Evolutionary conservation across 2,888 invertebrate genomes (phyloP), one percentile per base, ranked within the genome.

Genomic region (Dasysyrphus tricinctus): DNA sequence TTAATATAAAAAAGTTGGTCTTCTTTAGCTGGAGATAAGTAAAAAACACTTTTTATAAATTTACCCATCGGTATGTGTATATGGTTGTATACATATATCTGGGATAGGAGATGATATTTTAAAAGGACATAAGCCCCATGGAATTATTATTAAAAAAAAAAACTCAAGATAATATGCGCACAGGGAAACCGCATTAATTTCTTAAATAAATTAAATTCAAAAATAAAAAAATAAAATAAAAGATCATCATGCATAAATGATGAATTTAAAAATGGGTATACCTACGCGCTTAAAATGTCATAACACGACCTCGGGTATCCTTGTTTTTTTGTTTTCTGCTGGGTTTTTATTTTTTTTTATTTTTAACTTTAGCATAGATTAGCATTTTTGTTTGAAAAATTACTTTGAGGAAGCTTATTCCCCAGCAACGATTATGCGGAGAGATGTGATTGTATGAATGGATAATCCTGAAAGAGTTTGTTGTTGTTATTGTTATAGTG

Each of bases 101-200:
- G 14, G 24, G 4, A 49, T 34, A 19, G 11, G 9, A 49, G 34
- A 56, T 8, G 34, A 51, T 39, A 69, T 69, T 63, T 63, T 1
- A 8, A 29, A 24, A 34, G 39, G 63, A 69, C 69, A 63, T 78
- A 74, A 61, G 54, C 56, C 49, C 34, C 8, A 6, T 47, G 49
- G 77, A 73, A 77, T 51, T 56, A 19, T 49, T 24, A 39, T 24
- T 14, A 16, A 47, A 24, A 56, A 32, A 19, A 39, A 42, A 69
- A 61, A 37, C 5, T 16, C 44, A 1, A 29, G 54, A 51, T 79
- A 79, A 65, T 73, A 65, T 79, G 63, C 32, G 39, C 79, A 57
- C 54, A n/a, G 72, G 63, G 70, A 63, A 39, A 54, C 70, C 78
- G 14, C 79, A 51, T 65, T 63, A 47, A 79, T 57, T 57, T 57